Conservation (phyloP, 2,113 vertebrate genomes). For the Dolichotis patagonum region DNA sequence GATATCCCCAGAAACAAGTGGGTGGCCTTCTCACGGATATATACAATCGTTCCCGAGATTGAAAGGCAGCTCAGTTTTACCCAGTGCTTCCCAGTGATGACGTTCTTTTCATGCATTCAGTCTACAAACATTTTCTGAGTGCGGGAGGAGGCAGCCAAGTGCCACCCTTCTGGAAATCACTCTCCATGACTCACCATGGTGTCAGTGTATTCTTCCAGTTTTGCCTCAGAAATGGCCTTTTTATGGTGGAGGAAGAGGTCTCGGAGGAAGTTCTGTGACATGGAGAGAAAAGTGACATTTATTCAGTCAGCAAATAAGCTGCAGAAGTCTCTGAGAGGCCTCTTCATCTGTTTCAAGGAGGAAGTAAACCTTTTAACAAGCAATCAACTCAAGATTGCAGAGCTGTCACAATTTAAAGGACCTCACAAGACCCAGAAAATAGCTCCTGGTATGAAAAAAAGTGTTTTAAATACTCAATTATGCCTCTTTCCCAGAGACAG, state of each 20-base stretch:
- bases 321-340: background rate
- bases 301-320: background rate
- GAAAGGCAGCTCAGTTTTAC: background rate
- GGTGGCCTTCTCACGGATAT: background rate
- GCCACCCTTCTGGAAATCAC: fast-evolving
- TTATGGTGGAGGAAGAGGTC: conserved; percentile 93
- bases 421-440: background rate
- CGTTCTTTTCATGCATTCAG: background rate
- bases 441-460: background rate
- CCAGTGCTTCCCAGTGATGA: background rate
- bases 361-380: background rate
- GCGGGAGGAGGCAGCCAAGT: fast-evolving
- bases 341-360: background rate
- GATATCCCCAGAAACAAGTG: background rate
- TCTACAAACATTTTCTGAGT: background rate
- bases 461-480: background rate
- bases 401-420: background rate
- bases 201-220: conserved; percentile 95
- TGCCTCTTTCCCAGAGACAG: background rate
- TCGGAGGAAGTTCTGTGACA: conserved; percentile 91
- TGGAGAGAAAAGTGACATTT: background rate
- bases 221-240: conserved; percentile 89
- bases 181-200: conserved; percentile 89
- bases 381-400: background rate
- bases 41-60: background rate